These are phyloP conservation scores for Cephus spinipes DNA, from an alignment of 2,888 invertebrate genomes.

Conservation along the genomic window DNA sequence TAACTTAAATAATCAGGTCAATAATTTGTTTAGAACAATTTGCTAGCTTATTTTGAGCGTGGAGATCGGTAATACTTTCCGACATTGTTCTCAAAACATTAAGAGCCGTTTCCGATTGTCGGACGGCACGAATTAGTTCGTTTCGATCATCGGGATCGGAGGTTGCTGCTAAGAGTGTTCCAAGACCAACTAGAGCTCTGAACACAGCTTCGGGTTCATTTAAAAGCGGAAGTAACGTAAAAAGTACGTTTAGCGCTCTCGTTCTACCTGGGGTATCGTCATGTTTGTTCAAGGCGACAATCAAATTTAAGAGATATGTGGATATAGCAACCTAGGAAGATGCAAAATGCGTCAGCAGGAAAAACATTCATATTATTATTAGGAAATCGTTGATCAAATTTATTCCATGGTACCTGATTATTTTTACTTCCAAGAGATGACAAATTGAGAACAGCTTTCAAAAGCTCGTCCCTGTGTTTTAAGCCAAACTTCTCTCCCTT, in stretches of 20 bases:
- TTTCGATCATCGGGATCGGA: conserved; percentile 55
- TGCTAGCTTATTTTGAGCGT: conserved; percentile 47
- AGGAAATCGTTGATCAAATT: neutral
- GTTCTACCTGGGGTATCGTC: conserved; percentile 68
- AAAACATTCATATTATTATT: neutral
- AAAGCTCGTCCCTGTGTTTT: conserved; percentile 69
- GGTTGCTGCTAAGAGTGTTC: conserved; percentile 74
- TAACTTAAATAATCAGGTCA: conserved; percentile 50
- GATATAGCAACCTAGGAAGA: conserved; percentile 78
- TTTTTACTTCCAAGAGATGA: conserved; percentile 72
- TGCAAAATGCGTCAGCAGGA: neutral
- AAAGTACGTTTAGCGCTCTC: conserved; percentile 70
- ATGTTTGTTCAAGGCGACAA: conserved; percentile 73
- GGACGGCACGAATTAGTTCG: conserved; percentile 48
- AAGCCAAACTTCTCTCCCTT: conserved; percentile 75
- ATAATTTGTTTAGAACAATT: conserved; percentile 59
- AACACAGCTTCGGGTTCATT: conserved; percentile 81
- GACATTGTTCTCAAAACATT: conserved; percentile 47
- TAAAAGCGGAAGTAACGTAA: conserved; percentile 70
- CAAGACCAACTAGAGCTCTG: conserved; percentile 81
- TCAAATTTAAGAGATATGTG: conserved; percentile 79
- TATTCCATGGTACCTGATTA: conserved; percentile 69
- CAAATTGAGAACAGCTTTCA: conserved; percentile 70
- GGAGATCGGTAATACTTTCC: conserved; percentile 37
- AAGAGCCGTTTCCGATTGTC: conserved; percentile 48